Evolutionary conservation across 2,113 vertebrate genomes (phyloP).

Genomic region (Menura novaehollandiae): DNA sequence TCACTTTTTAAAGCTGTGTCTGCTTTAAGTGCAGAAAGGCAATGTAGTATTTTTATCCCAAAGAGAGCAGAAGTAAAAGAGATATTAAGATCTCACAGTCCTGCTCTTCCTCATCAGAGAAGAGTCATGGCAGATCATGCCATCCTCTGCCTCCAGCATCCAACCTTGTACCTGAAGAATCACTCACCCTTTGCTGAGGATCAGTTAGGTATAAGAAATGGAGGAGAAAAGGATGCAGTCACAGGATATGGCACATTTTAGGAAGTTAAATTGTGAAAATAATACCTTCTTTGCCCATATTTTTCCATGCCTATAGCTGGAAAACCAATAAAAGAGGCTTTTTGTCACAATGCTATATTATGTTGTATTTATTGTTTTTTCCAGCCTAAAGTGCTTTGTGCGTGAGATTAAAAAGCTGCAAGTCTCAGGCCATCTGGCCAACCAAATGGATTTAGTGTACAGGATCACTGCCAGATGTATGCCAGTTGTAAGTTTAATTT

Average conservation of each 20-base stretch:
- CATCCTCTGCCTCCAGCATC: neutral
- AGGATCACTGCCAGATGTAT: constrained; percentile 78
- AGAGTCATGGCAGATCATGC: neutral
- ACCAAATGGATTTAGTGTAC: constrained; percentile 79
- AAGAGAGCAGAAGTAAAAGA: neutral
- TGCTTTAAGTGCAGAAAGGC: neutral
- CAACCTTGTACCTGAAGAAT: constrained; percentile 15
- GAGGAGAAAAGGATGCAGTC: neutral
- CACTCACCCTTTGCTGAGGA: constrained; percentile 4
- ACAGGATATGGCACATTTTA: neutral
- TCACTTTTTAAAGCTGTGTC: neutral
- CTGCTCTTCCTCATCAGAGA: constrained; percentile 3
- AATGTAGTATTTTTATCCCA: neutral
- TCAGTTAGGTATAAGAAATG: constrained; percentile 25
- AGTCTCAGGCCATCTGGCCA: constrained; percentile 85
- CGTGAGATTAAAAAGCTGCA: constrained; percentile 86
- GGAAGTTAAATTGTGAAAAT: constrained; percentile 3
- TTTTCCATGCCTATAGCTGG: constrained; percentile 6
- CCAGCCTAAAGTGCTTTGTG: constrained; percentile 72
- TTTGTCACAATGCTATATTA: constrained; percentile 62
- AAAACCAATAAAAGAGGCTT: constrained; percentile 26
- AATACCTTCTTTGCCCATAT: constrained; percentile 10
- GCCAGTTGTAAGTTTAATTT: constrained; percentile 87
- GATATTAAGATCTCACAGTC: neutral
- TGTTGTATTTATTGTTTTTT: constrained; percentile 58